Base-by-base conservation (phyloP, 1,140 invertebrate genomes). In the Metaphire vulgaris region DNA sequence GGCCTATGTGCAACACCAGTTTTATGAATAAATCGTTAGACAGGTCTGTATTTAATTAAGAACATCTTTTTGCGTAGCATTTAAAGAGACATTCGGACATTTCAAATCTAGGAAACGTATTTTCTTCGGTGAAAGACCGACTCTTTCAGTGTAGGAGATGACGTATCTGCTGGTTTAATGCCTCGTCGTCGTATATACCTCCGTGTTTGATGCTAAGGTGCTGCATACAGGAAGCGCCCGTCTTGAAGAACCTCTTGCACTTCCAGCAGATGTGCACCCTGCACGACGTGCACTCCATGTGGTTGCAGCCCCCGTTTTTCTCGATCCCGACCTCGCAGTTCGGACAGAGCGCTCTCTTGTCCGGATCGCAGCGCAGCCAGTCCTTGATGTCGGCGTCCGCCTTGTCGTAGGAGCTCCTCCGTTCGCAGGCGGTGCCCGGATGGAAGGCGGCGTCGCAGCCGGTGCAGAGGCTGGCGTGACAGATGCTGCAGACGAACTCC, bases 301-400 rank as follows among this genome's bases (percentile, higher is more conserved):
- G 96, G 88, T 97, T 97, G 83, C 94, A 97, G 0, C 95, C 96
- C 66, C 96, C 96, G 89, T 97, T 97, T 87, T 98, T 98, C 86
- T 98, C 96, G 86, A 98, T 98, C 87, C 94, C 96, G 81, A 96
- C 95, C 87, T 96, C 93, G 89, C 96, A 98, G 87, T 94, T 95
- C 73, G 96, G 96, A 87, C 96, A 98, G 21, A 33, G 34, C 28
- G 41, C 29, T 74, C 76, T n/a, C 14, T 30, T 75, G n/a, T 65
- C 0, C 2, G 70, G 28, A 33, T 69, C 66, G 31, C 74, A 29
- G 1, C 28, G 28, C 21, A 77, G 6, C 76, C 76, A 77, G 21
- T 34, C 26, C 26, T 68, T 68, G 31, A 77, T 2, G 14, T 73
- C 72, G 2, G 1, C 31, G 30, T 74, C 76, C 29, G 70, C 34